Evolutionary conservation across 2,888 invertebrate genomes (phyloP), one percentile per base, ranked within the genome.

Genomic region (Drepana falcataria): DNA sequence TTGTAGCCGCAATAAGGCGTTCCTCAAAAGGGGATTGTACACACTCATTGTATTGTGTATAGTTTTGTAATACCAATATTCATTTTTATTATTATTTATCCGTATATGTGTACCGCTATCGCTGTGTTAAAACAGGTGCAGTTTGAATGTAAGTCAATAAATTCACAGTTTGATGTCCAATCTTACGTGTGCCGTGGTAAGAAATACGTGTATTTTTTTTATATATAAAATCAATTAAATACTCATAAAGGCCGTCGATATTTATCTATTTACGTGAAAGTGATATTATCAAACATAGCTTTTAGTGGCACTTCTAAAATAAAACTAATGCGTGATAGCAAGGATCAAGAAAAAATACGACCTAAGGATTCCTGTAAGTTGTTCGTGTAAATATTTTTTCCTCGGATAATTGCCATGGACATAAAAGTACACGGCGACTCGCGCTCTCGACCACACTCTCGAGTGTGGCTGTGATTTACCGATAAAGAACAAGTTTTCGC

Each of bases 381-480:
- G 47, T 61, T 41, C 52, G 47, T 47, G 52, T 56, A 61, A 56
- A 49, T 48, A 57, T 59, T 57, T 55, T 55, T 51, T 52, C 56
- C 59, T 55, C 35, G 33, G 35, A 41, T 51, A 51, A 37, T 54
- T 48, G 40, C 51, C 49, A 53, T 41, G 48, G 60, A 59, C 63
- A 61, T 59, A 54, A 57, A 70, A 65, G 60, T 60, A 68, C 64
- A 61, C 63, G 65, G 65, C 55, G 66, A 68, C 67, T 70, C n/a
- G n/a, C n/a, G n/a, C n/a, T n/a, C n/a, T n/a, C n/a, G n/a, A n/a
- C n/a, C n/a, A n/a, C n/a, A n/a, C n/a, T n/a, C n/a, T n/a, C n/a
- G n/a, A n/a, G n/a, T n/a, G n/a, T n/a, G n/a, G 64, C 59, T 70
- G 70, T 70, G 58, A 67, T 67, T 70, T 64, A 69, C 61, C 60